Conservation (phyloP, 1,140 invertebrate genomes). For the Lordiphosa collinella region DNA sequence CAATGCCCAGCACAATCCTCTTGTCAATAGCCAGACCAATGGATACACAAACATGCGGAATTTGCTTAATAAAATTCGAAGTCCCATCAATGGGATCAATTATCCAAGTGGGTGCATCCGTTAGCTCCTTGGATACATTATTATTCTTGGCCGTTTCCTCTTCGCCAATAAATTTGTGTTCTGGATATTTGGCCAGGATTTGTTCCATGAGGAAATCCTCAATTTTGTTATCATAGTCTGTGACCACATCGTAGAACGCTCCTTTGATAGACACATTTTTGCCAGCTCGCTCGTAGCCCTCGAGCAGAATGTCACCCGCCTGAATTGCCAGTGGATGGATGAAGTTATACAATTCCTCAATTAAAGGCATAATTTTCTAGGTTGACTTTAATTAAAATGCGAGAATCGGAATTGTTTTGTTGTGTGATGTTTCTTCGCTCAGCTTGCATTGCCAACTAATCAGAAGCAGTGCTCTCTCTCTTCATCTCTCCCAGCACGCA, state of each 20-base stretch:
- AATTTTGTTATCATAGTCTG: slow-evolving; percentile 89
- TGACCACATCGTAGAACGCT: slow-evolving; percentile 88
- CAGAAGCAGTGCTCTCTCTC: slow-evolving; percentile 5
- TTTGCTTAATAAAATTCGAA: slow-evolving; percentile 86
- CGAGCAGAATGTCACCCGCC: slow-evolving; percentile 70
- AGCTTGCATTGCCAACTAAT: slow-evolving; percentile 41
- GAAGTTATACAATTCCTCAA: slow-evolving; percentile 82
- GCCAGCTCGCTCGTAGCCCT: slow-evolving; percentile 81
- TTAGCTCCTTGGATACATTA: slow-evolving; percentile 83
- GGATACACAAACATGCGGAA: slow-evolving; percentile 84
- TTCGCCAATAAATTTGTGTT: slow-evolving; percentile 92
- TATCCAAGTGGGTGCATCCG: slow-evolving; percentile 92
- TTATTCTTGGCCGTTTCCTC: slow-evolving; percentile 85
- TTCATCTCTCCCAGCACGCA: neutral
- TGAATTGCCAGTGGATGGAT: slow-evolving; percentile 79
- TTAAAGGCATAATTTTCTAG: slow-evolving; percentile 51
- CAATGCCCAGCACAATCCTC: slow-evolving; percentile 84
- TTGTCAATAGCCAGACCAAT: slow-evolving; percentile 85
- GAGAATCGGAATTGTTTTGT: slow-evolving; percentile 3
- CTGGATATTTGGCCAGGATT: slow-evolving; percentile 84
- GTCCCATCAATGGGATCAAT: slow-evolving; percentile 90
- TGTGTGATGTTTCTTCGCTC: slow-evolving; percentile 21
- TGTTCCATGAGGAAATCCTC: slow-evolving; percentile 87
- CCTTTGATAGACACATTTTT: slow-evolving; percentile 82
- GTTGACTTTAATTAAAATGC: neutral